Conservation (phyloP, 2,797 vertebrate species). For the Ispidina lecontei region DNA sequence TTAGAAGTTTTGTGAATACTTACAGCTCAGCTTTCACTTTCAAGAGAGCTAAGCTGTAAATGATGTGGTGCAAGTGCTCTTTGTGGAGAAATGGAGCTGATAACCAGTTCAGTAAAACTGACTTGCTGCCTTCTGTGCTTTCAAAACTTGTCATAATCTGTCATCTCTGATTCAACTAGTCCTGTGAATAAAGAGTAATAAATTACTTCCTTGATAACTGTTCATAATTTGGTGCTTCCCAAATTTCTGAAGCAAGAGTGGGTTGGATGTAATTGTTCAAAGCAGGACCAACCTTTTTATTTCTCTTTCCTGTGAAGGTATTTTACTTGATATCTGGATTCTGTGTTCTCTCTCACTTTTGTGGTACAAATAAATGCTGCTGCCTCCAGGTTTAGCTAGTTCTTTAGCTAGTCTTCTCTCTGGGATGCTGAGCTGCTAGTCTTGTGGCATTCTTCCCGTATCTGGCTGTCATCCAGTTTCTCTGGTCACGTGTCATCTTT, state of each 20-base stretch:
- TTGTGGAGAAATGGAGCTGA: background rate
- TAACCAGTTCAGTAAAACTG: background rate
- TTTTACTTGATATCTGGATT: background rate
- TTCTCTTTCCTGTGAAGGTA: background rate
- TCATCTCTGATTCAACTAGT: background rate
- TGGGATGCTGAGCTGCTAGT: background rate
- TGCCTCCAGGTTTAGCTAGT: background rate
- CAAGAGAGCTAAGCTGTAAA: background rate
- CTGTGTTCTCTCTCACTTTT: background rate
- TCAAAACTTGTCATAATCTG: background rate
- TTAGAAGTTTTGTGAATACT: fast-evolving
- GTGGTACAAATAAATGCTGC: background rate
- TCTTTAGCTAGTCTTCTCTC: background rate
- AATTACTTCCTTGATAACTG: background rate
- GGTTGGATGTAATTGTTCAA: background rate
- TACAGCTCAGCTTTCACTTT: too few relatives aligned
- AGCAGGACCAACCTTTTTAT: background rate
- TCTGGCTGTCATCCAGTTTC: constrained; percentile 8
- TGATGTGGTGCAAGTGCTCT: background rate
- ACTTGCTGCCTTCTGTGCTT: background rate
- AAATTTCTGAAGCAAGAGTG: background rate
- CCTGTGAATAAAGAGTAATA: background rate
- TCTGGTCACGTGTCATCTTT: background rate
- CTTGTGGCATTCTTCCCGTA: background rate
- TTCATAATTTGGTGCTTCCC: background rate